Evolutionary conservation across 2,888 invertebrate genomes (phyloP).

Genomic region (Clivina fossor): DNA sequence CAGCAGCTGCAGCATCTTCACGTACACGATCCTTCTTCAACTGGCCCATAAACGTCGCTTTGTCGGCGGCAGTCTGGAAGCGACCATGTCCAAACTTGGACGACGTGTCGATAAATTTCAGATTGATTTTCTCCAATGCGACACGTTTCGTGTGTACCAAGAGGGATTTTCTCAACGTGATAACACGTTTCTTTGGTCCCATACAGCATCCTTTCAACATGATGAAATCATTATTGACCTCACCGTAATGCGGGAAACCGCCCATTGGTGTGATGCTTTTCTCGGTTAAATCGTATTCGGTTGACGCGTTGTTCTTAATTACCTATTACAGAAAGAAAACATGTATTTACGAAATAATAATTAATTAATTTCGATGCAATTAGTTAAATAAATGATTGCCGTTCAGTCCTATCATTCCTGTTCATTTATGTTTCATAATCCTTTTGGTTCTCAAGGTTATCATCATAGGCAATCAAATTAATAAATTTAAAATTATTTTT

Average conservation of each 20-base stretch:
- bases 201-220: constrained; percentile 97
- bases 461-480: too few species aligned
- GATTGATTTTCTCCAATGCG: constrained; percentile 95
- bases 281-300: constrained; percentile 93
- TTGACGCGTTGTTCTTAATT: constrained; percentile 96
- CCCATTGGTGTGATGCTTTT: constrained; percentile 99
- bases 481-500: too few species aligned
- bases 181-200: constrained; percentile 95
- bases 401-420: not conserved
- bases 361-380: constrained; percentile 14
- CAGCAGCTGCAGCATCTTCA: constrained; percentile 74
- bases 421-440: constrained; percentile 20
- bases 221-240: constrained; percentile 97
- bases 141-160: constrained; percentile 92
- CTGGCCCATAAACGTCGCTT: constrained; percentile 94
- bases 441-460: constrained; percentile 11
- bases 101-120: constrained; percentile 98
- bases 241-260: constrained; percentile 99
- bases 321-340: constrained; percentile 57
- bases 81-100: constrained; percentile 99
- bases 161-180: constrained; percentile 94
- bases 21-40: constrained; percentile 91
- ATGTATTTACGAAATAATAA: constrained; percentile 31
- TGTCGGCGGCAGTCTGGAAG: constrained; percentile 98
- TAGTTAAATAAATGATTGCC: constrained; percentile 18